Evolutionary conservation across 2,888 invertebrate genomes (phyloP).

Genomic region (Melipona beecheii): DNA sequence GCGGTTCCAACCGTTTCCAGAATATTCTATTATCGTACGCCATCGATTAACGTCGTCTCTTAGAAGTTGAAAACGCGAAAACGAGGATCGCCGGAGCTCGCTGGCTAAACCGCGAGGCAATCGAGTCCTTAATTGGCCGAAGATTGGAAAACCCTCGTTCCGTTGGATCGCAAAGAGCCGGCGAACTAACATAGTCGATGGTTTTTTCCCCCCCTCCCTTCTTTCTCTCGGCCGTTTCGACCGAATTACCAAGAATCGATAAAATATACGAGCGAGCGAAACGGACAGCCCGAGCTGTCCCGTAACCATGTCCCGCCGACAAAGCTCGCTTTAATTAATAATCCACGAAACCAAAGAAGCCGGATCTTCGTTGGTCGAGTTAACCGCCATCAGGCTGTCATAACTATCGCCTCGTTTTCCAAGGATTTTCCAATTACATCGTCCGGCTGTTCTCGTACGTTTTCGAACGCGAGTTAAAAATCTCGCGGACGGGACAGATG

Average conservation of each 20-base stretch:
- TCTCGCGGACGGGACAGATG: neutral
- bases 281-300: neutral
- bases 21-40: constrained; percentile 43
- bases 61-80: constrained; percentile 9
- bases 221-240: neutral
- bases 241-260: constrained; percentile 17
- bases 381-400: neutral
- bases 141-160: constrained; percentile 45
- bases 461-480: constrained; percentile 22
- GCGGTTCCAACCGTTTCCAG: neutral
- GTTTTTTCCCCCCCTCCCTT: neutral
- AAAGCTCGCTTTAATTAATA: constrained; percentile 19
- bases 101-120: constrained; percentile 42
- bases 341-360: constrained; percentile 7
- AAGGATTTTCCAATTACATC: constrained; percentile 38
- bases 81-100: neutral
- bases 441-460: neutral
- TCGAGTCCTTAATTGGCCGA: constrained; percentile 46
- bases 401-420: neutral
- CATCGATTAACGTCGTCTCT: constrained; percentile 30
- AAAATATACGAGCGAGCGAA: constrained; percentile 5
- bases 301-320: neutral
- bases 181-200: too few relatives aligned
- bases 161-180: neutral
- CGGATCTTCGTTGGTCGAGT: neutral